Evolutionary conservation across 2,113 vertebrate species (phyloP).

Genomic region (Cyprinus carpio): DNA sequence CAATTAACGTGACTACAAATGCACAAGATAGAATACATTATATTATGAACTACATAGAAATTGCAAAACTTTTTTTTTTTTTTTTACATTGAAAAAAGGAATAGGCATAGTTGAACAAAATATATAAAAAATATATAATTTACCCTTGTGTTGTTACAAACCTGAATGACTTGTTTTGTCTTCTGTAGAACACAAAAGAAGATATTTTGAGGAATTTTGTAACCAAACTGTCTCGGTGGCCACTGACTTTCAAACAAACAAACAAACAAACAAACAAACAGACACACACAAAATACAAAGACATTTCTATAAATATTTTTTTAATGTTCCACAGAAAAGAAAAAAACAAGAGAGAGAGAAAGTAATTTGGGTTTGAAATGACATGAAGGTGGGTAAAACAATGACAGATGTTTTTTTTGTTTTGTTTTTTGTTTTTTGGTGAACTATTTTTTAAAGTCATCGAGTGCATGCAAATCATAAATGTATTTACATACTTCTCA

Average conservation of each 20-base stretch:
- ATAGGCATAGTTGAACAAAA: background rate
- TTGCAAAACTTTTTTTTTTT: no score
- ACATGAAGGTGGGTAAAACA: background rate
- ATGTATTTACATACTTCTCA: no score
- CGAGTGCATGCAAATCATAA: no score
- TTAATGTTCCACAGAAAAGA: background rate
- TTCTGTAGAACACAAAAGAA: background rate
- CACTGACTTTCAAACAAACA: background rate
- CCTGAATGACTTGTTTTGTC: background rate
- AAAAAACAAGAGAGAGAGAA: no score
- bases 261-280: background rate
- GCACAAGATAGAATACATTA: no score
- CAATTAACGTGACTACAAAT: no score
- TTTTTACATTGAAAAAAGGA: no score
- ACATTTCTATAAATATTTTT: background rate
- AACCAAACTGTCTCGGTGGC: background rate
- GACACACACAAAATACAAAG: background rate
- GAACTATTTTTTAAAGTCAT: background rate
- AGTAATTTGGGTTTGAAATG: background rate
- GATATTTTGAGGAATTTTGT: background rate
- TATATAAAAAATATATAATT: background rate
- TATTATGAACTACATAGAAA: no score
- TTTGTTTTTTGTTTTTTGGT: no score
- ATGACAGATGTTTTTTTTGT: no score
- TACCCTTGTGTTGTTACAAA: background rate